Percentiles rank a stretch among this genome's conserved stretches.
phyloP scores from a whole-genome alignment of 2,888 invertebrate genomes.

The Rhopalosiphum nymphaeae region DNA sequence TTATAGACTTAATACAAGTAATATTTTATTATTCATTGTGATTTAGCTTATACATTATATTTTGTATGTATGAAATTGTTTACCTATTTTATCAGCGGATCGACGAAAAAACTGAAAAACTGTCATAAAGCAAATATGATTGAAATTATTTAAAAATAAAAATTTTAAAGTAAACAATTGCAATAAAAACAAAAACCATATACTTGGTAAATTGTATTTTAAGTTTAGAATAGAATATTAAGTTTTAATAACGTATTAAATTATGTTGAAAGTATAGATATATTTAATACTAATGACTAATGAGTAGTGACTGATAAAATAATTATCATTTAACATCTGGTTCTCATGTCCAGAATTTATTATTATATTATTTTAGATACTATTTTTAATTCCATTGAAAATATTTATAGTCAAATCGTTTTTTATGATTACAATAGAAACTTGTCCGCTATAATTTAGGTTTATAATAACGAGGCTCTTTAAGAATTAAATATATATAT shows the following conservation, averaged over 20 bases:
- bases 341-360: neutral
- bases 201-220: neutral
- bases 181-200: neutral
- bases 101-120: neutral
- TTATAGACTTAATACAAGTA: neutral
- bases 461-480: slow-evolving; percentile 36
- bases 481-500: slow-evolving; percentile 7
- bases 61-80: neutral
- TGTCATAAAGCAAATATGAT: neutral
- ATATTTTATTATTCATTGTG: neutral
- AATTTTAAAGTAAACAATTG: neutral
- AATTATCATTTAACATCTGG: neutral
- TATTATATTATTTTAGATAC: neutral
- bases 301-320: neutral
- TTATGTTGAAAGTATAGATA: neutral
- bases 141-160: neutral
- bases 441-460: slow-evolving; percentile 46
- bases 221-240: neutral
- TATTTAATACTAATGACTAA: neutral
- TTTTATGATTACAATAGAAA: slow-evolving; percentile 42
- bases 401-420: slow-evolving; percentile 40
- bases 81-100: neutral
- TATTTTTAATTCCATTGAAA: slow-evolving; percentile 37
- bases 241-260: neutral
- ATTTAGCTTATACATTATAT: neutral